Conservation (phyloP, 2,888 invertebrate species). For the Empis livida region DNA sequence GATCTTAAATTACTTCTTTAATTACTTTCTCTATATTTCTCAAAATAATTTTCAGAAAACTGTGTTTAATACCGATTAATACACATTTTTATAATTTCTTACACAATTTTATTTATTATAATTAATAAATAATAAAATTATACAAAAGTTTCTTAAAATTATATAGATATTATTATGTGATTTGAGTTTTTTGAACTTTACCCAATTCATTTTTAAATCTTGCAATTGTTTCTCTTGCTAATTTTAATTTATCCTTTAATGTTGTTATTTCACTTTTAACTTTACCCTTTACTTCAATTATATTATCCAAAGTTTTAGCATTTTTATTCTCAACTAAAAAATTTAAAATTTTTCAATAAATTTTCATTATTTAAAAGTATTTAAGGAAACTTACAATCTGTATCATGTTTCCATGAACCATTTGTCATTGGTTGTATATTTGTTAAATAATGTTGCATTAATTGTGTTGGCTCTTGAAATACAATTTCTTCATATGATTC, state of each 20-base stretch:
- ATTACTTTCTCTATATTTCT: no score
- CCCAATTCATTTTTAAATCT: constrained; percentile 67
- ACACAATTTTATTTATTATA: no score
- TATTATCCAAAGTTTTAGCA: constrained; percentile 61
- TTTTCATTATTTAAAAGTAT: no score
- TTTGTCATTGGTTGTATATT: constrained; percentile 60
- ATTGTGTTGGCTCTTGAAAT: constrained; percentile 77
- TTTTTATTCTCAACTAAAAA: constrained; percentile 82
- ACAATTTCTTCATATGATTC: constrained; percentile 95
- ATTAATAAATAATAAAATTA: no score
- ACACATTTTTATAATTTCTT: no score
- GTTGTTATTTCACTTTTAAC: constrained; percentile 69
- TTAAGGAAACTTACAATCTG: constrained; percentile 57
- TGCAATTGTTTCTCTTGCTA: constrained; percentile 73
- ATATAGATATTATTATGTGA: constrained; percentile 9
- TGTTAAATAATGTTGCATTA: constrained; percentile 79
- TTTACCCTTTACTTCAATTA: constrained; percentile 66
- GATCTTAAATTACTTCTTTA: no score
- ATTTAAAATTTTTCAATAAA: constrained; percentile 9
- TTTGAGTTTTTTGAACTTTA: constrained; percentile 27
- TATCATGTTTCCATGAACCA: constrained; percentile 70
- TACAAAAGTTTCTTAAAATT: no score
- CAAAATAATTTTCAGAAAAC: no score
- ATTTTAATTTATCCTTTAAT: constrained; percentile 70
- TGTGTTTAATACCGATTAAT: no score